These are phyloP conservation scores for Percina caprodes DNA, from an alignment of 2,113 vertebrate species.

Conservation along the genomic window DNA sequence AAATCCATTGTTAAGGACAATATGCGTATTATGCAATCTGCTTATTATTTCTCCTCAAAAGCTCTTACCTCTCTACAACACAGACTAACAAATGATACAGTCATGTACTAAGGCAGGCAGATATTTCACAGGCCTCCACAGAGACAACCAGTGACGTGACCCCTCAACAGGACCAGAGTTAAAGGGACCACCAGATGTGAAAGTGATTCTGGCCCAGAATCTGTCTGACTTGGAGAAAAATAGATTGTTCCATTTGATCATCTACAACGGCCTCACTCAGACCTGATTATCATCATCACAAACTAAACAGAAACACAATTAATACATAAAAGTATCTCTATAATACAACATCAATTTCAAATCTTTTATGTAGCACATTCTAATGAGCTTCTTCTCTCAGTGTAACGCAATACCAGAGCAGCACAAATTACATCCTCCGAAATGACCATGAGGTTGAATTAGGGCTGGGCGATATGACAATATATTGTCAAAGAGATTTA, in stretches of 20 bases:
- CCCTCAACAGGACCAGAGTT: neutral
- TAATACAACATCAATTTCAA: neutral
- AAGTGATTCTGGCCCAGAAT: constrained; percentile 22
- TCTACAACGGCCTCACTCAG: neutral
- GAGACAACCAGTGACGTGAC: constrained; percentile 1
- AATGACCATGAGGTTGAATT: neutral
- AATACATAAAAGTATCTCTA: neutral
- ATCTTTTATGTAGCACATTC: neutral
- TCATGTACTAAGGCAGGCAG: neutral
- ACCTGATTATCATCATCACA: neutral
- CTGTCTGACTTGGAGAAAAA: neutral
- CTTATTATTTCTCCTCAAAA: neutral
- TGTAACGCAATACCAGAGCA: neutral
- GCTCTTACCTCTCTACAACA: constrained; percentile 7
- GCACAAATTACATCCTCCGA: neutral
- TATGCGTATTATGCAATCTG: constrained; percentile 1
- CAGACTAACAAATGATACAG: neutral
- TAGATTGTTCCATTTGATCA: constrained; percentile 5
- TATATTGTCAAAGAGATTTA: too few species aligned
- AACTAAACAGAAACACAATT: neutral
- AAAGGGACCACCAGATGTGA: constrained; percentile 23
- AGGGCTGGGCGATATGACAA: too few species aligned
- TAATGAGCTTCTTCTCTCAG: neutral
- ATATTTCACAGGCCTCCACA: constrained; percentile 8
- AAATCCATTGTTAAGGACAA: constrained; percentile 22